Percentiles rank a stretch among this genome's conserved stretches.
phyloP scores from a whole-genome alignment of 2,797 vertebrate genomes.

The Sternotherus odoratus region DNA sequence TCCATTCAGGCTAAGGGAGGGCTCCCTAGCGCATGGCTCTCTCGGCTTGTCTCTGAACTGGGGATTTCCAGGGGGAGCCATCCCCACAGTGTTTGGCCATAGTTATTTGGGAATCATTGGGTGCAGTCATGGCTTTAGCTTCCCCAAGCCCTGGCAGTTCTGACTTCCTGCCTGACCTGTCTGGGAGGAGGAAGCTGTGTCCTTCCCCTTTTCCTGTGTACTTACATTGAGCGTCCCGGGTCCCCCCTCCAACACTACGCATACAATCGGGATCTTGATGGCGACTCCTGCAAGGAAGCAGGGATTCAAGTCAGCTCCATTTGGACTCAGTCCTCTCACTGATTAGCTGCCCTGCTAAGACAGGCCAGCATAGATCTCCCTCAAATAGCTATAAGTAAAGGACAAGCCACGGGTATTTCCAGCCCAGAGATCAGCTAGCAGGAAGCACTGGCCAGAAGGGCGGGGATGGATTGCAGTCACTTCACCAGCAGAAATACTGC shows the following conservation, averaged over 20 bases:
- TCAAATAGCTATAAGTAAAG: fast-evolving
- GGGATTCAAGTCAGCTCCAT: neutral
- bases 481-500: neutral
- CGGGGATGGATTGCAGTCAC: neutral
- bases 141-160: neutral
- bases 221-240: slow-evolving; percentile 87
- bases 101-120: neutral
- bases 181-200: fast-evolving
- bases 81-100: too few relatives aligned
- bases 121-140: too few relatives aligned
- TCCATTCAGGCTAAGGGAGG: too few relatives aligned
- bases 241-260: slow-evolving; percentile 94
- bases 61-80: too few relatives aligned
- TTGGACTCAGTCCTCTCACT: too few relatives aligned
- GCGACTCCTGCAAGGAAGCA: slow-evolving; percentile 79
- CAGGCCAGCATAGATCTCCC: fast-evolving
- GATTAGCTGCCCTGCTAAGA: neutral
- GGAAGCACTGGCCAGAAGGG: too few relatives aligned
- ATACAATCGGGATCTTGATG: slow-evolving; percentile 92
- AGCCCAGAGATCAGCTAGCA: neutral
- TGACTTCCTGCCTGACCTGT: neutral
- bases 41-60: too few relatives aligned
- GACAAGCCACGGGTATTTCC: neutral
- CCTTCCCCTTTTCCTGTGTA: neutral
- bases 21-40: too few relatives aligned